Evolutionary conservation across 2,888 invertebrate genomes (phyloP).

Genomic region (Pheosia tremula): DNA sequence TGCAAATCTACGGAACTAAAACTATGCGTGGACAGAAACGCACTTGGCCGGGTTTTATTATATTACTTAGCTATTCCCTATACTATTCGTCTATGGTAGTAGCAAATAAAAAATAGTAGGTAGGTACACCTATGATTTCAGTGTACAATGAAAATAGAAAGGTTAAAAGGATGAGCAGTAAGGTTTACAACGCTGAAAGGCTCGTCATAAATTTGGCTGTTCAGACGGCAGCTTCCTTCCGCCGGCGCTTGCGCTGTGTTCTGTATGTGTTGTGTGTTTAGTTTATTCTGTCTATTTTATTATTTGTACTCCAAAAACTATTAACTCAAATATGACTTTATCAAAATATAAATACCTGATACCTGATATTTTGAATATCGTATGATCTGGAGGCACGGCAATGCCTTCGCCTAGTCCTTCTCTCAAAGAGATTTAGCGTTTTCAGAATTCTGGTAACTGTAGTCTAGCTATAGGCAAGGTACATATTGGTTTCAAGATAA

Average conservation of each 20-base stretch:
- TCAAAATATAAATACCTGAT: not conserved
- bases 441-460: no score
- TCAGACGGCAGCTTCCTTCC: slow-evolving; percentile 65
- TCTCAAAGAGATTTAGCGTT: no score
- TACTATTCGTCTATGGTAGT: not conserved
- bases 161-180: slow-evolving; percentile 35
- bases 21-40: no score
- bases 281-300: no score
- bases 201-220: slow-evolving; percentile 65
- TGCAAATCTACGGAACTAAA: no score
- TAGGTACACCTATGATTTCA: not conserved
- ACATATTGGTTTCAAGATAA: no score
- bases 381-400: no score
- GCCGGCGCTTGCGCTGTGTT: slow-evolving; percentile 50
- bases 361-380: not conserved
- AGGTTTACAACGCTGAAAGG: slow-evolving; percentile 51
- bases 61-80: not conserved
- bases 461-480: no score
- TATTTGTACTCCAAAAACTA: slow-evolving; percentile 34
- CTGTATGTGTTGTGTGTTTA: no score
- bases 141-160: slow-evolving; percentile 11
- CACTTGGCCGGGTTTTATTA: no score
- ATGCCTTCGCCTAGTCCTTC: no score
- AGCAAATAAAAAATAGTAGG: not conserved
- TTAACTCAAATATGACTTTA: no score